Evolutionary conservation across 1,140 invertebrate genomes (phyloP).

Genomic region (Philopotamus ludificatus): DNA sequence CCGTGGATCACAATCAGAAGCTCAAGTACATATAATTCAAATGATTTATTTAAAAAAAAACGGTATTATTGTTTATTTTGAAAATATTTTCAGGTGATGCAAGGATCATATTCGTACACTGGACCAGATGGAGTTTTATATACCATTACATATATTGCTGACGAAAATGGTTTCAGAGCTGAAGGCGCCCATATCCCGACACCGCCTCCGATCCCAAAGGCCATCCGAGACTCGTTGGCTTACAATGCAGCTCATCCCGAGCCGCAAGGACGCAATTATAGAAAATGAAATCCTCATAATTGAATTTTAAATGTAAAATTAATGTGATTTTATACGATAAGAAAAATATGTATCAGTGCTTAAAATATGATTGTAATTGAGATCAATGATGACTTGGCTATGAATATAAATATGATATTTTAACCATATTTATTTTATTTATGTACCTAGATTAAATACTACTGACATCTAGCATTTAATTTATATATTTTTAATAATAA

Average conservation of each 20-base stretch:
- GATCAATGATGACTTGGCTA: slow-evolving; percentile 14
- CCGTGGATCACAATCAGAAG: slow-evolving; percentile 52
- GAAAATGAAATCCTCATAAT: background rate
- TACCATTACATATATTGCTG: slow-evolving; percentile 64
- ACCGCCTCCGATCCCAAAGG: slow-evolving; percentile 63
- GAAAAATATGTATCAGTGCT: slow-evolving; percentile 7
- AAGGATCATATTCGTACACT: slow-evolving; percentile 64
- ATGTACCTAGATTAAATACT: background rate
- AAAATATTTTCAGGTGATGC: slow-evolving; percentile 50
- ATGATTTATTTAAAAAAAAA: slow-evolving; percentile 13
- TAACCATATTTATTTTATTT: slow-evolving; percentile 5
- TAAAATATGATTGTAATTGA: slow-evolving; percentile 7
- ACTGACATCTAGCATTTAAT: too few relatives aligned
- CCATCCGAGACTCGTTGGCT: slow-evolving; percentile 56
- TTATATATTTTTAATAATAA: background rate
- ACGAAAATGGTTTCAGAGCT: slow-evolving; percentile 66
- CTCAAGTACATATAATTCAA: slow-evolving; percentile 47
- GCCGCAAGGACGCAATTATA: slow-evolving; percentile 32
- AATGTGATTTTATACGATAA: background rate
- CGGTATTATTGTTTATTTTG: slow-evolving; percentile 5
- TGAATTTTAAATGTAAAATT: background rate
- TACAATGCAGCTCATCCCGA: slow-evolving; percentile 47
- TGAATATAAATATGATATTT: slow-evolving; percentile 16
- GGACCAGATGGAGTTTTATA: slow-evolving; percentile 63
- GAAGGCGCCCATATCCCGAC: slow-evolving; percentile 57